These are phyloP conservation scores for Norana najaformis DNA, from an alignment of 2,888 invertebrate species.

Conservation along the genomic window DNA sequence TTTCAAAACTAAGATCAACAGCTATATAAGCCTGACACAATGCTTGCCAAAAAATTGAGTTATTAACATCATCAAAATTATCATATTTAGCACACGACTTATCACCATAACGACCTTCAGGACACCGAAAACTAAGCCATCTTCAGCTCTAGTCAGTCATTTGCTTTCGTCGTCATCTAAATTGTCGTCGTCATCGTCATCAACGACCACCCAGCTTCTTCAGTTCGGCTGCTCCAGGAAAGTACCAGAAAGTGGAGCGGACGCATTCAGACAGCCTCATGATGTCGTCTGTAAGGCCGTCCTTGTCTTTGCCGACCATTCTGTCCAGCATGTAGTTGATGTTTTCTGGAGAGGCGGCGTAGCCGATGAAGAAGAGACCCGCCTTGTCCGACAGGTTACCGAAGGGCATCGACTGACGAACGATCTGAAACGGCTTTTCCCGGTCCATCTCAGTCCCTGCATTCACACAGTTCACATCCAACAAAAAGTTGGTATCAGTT, in stretches of 20 bases:
- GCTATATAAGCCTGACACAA: background rate
- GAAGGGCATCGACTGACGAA: constrained; percentile 62
- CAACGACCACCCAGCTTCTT: constrained; percentile 46
- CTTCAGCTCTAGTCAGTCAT: background rate
- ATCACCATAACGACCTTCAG: background rate
- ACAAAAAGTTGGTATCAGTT: no score
- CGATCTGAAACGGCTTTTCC: constrained; percentile 54
- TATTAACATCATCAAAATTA: background rate
- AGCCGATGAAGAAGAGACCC: constrained; percentile 62
- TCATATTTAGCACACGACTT: background rate
- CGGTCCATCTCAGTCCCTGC: constrained; percentile 18
- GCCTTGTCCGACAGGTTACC: constrained; percentile 55
- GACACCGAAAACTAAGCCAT: background rate
- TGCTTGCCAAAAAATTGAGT: background rate
- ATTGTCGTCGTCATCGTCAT: background rate
- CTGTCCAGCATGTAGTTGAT: constrained; percentile 61
- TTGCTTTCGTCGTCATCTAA: background rate
- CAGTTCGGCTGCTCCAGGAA: constrained; percentile 57
- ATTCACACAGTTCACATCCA: background rate
- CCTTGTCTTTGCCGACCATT: constrained; percentile 60
- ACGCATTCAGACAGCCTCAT: constrained; percentile 58
- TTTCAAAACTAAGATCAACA: background rate
- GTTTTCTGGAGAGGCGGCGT: constrained; percentile 56
- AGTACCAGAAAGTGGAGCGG: constrained; percentile 62
- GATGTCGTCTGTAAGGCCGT: constrained; percentile 57